phyloP scores from a whole-genome alignment of 2,888 invertebrate species.

The Gibbula magus region DNA sequence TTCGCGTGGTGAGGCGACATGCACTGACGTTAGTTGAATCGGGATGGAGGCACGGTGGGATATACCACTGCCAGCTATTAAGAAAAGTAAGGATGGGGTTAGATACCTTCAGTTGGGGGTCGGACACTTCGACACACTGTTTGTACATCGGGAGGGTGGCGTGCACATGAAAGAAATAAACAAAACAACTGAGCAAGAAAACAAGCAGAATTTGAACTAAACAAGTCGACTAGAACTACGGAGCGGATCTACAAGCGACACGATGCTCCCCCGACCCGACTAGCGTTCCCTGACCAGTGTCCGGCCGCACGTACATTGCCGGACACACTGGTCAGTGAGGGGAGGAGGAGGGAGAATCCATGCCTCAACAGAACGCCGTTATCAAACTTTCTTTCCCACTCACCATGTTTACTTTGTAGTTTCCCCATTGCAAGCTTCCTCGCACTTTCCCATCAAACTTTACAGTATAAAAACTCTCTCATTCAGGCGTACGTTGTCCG shows the following conservation, averaged over 20 bases:
- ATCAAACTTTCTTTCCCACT: conserved; percentile 31
- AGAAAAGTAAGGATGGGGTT: too few species aligned
- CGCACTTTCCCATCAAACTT: conserved; percentile 5
- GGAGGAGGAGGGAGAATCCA: too few species aligned
- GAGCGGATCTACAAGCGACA: conserved; percentile 10
- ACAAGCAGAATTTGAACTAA: neutral
- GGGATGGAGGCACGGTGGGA: too few species aligned
- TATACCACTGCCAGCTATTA: too few species aligned
- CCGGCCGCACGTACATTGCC: neutral
- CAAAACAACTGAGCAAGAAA: conserved; percentile 25
- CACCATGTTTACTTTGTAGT: conserved; percentile 66
- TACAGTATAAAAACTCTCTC: neutral
- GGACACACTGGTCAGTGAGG: neutral
- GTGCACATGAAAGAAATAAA: conserved; percentile 18
- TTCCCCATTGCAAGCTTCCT: conserved; percentile 55
- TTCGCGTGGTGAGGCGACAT: too few species aligned
- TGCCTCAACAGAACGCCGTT: too few species aligned
- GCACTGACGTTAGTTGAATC: too few species aligned
- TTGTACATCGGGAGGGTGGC: conserved; percentile 6
- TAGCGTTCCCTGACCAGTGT: neutral
- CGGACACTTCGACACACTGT: conserved; percentile 33
- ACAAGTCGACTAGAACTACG: conserved; percentile 2
- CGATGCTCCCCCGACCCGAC: neutral
- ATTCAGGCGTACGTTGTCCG: neutral
- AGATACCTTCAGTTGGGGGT: conserved; percentile 31